These are phyloP conservation scores for Anastrepha ludens DNA, from an alignment of 1,140 invertebrate species.

Conservation along the genomic window DNA sequence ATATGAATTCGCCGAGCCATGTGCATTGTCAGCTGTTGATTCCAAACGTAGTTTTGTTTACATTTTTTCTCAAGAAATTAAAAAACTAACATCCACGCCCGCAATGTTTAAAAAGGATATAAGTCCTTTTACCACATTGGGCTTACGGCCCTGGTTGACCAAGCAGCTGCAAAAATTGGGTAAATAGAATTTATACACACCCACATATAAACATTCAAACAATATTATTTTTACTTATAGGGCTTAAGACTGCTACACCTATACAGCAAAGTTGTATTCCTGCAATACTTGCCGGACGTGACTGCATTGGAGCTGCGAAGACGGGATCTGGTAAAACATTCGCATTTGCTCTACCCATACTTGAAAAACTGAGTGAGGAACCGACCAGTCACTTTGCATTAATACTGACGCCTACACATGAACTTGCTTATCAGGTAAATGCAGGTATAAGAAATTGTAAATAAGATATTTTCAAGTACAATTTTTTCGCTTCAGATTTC, in stretches of 20 bases:
- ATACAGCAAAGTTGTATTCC: constrained; percentile 90
- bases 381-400: constrained; percentile 96
- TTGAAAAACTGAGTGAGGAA: constrained; percentile 92
- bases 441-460: neutral
- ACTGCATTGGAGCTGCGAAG: constrained; percentile 96
- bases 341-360: constrained; percentile 95
- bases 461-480: neutral
- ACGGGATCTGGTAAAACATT: constrained; percentile 99
- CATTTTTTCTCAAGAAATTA: neutral
- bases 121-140: constrained; percentile 67
- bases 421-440: constrained; percentile 86
- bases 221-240: constrained; percentile 73
- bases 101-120: constrained; percentile 57
- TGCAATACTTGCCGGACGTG: constrained; percentile 85
- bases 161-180: constrained; percentile 70
- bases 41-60: constrained; percentile 32
- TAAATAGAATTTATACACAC: constrained; percentile 48
- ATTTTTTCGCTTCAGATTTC: constrained; percentile 77
- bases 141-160: constrained; percentile 68
- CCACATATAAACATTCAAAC: neutral
- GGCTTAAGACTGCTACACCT: constrained; percentile 87
- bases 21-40: neutral
- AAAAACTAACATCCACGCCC: neutral
- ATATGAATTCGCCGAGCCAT: neutral
- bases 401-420: constrained; percentile 96